Evolutionary conservation across 53 echinoderm and acorn worm species (phyloP).

Genomic region (Antedon mediterranea): DNA sequence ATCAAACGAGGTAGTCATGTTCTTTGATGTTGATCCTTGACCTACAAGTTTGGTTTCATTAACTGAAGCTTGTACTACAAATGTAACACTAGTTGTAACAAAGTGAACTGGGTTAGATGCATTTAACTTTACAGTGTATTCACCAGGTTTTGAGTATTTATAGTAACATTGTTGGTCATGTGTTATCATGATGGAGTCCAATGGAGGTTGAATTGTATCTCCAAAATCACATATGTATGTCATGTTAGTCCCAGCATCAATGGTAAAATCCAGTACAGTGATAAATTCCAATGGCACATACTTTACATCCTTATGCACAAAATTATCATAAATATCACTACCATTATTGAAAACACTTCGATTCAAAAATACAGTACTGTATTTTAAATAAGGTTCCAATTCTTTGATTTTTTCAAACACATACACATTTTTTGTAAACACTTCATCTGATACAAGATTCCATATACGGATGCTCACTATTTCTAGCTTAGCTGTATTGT

Average conservation of each 20-base stretch:
- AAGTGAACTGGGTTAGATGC: constrained; percentile 64
- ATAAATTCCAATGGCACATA: constrained; percentile 66
- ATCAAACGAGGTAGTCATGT: constrained; percentile 61
- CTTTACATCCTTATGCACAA: constrained; percentile 37
- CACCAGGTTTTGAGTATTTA: constrained; percentile 55
- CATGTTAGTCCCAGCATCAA: constrained; percentile 61
- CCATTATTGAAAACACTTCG: constrained; percentile 39
- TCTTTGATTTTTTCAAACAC: constrained; percentile 75
- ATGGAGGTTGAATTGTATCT: constrained; percentile 10
- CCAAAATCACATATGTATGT: constrained; percentile 92
- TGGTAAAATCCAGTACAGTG: constrained; percentile 35
- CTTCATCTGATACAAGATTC: constrained; percentile 53
- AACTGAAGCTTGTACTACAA: constrained; percentile 39
- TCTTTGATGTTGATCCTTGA: constrained; percentile 53
- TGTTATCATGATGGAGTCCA: constrained; percentile 3
- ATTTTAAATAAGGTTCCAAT: constrained; percentile 57
- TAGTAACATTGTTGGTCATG: constrained; percentile 47
- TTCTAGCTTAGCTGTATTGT: constrained; percentile 45
- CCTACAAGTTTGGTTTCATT: constrained; percentile 39
- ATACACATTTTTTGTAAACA: constrained; percentile 33
- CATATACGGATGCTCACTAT: constrained; percentile 49
- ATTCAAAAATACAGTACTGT: constrained; percentile 62
- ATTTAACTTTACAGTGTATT: constrained; percentile 50
- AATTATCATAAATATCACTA: constrained; percentile 32
- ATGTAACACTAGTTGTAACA: constrained; percentile 35